Evolutionary conservation across 2,113 vertebrate genomes (phyloP), one percentile per base, ranked within the genome.

Genomic region (Grammomys dolichurus): DNA sequence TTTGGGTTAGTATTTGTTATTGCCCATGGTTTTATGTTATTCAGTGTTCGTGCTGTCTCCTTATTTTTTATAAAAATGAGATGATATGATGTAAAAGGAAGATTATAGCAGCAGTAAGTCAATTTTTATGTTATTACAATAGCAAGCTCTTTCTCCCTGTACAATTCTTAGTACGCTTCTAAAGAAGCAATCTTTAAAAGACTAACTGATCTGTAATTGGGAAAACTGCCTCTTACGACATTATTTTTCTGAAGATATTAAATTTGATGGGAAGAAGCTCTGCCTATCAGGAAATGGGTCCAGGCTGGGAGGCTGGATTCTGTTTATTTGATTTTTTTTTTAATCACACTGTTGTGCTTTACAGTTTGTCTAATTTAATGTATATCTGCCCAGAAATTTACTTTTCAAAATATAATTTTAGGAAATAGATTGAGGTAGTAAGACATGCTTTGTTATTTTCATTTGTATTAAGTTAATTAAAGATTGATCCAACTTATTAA

Each of bases 401-500:
- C 72, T 87, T 72, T 20, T 14, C 28, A 89, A 77, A 51, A 48
- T n/a, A 70, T 54, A 54, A 75, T 96, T 95, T 85, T n/a, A 76
- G 46, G 7, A 86, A 33, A 40, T 28, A 69, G 65, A 43, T 80
- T 82, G 69, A 93, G 26, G 7, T 87, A 87, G 6, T 72, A 5
- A 14, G 33, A 2, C 20, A 73, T 87, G 90, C 26, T 80, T 91
- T 96, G 7, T 26, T 54, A 1, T 92, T 94, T 91, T 89, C 14
- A 89, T 90, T 95, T 95, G 56, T 48, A 75, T 93, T 67, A 94
- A 48, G 33, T 87, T 87, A 69, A 72, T 92, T 65, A 84, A 96
- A 93, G 77, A 36, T 82, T 95, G 89, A 63, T 65, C 8, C 10
- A 70, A 63, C 46, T 75, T 78, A 91, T 70, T 70, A 67, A 75